Evolutionary conservation across 2,888 invertebrate genomes (phyloP).

Genomic region (Megalurothrips usitatus): DNA sequence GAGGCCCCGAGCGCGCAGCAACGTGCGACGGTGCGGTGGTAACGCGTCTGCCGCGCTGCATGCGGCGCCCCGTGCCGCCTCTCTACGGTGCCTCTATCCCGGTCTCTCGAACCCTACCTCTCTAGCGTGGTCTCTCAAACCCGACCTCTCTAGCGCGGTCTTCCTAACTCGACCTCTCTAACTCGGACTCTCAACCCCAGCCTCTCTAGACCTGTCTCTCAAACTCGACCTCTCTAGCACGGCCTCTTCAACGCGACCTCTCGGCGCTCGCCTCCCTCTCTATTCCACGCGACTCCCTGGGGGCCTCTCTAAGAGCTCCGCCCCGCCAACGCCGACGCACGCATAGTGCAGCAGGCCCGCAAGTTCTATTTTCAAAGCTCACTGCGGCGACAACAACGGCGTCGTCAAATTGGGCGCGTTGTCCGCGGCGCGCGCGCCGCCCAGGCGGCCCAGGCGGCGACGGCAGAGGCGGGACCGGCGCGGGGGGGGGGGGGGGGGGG

Average conservation of each 20-base stretch:
- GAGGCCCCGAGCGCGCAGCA: neutral
- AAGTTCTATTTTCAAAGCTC: conserved; percentile 13
- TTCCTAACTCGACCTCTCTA: neutral
- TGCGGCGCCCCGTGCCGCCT: too few relatives aligned
- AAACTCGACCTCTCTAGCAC: neutral
- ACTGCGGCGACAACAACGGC: neutral
- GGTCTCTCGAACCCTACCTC: neutral
- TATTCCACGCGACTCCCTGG: too few relatives aligned
- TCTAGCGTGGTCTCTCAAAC: neutral
- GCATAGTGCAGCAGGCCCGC: neutral
- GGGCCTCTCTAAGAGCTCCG: neutral
- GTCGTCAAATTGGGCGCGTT: conserved; percentile 15
- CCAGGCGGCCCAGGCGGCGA: too few relatives aligned
- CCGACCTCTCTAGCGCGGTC: neutral
- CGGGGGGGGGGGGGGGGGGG: too few relatives aligned
- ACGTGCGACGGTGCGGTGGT: too few relatives aligned
- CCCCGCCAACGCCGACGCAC: neutral
- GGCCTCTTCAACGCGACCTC: too few relatives aligned
- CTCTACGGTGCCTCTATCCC: neutral
- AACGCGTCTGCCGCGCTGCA: too few relatives aligned
- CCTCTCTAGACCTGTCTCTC: neutral
- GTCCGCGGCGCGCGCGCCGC: neutral
- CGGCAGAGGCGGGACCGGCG: too few relatives aligned
- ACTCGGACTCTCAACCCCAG: neutral
- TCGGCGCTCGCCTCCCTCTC: too few relatives aligned